These are phyloP conservation scores for Muscina levida DNA, from an alignment of 2,888 invertebrate genomes.

Conservation along the genomic window DNA sequence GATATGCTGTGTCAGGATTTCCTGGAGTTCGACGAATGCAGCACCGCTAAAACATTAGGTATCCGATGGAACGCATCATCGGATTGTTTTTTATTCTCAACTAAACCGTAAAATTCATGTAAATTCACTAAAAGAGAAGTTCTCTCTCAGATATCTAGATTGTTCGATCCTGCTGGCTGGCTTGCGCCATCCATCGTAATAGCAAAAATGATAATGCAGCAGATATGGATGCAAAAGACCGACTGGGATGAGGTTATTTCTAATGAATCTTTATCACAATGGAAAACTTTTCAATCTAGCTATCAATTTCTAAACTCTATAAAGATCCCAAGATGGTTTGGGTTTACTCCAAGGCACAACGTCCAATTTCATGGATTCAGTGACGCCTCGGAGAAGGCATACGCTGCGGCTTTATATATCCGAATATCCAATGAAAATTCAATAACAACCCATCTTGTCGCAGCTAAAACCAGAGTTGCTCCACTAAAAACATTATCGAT, in stretches of 20 bases:
- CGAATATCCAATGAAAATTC: too few relatives aligned
- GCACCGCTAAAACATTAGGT: too few relatives aligned
- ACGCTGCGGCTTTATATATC: constrained; percentile 44
- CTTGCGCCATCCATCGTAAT: constrained; percentile 49
- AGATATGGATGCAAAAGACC: constrained; percentile 49
- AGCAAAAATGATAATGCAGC: constrained; percentile 61
- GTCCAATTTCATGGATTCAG: constrained; percentile 54
- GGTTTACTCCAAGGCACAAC: background rate
- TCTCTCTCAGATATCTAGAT: constrained; percentile 45
- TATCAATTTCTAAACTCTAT: background rate
- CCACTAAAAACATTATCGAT: background rate
- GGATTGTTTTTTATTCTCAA: constrained; percentile 31
- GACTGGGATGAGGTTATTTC: constrained; percentile 46
- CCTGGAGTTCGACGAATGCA: constrained; percentile 57
- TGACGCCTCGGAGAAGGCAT: too few relatives aligned
- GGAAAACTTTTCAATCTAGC: background rate
- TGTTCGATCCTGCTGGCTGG: constrained; percentile 57
- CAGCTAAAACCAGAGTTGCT: background rate
- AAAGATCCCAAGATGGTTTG: background rate
- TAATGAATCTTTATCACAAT: background rate
- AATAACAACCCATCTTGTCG: constrained; percentile 26
- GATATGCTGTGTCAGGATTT: background rate
- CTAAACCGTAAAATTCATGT: background rate
- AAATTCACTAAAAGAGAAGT: constrained; percentile 51
- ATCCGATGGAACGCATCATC: too few relatives aligned